phyloP scores from a whole-genome alignment of 2,113 vertebrate genomes.

The Mobula birostris region DNA sequence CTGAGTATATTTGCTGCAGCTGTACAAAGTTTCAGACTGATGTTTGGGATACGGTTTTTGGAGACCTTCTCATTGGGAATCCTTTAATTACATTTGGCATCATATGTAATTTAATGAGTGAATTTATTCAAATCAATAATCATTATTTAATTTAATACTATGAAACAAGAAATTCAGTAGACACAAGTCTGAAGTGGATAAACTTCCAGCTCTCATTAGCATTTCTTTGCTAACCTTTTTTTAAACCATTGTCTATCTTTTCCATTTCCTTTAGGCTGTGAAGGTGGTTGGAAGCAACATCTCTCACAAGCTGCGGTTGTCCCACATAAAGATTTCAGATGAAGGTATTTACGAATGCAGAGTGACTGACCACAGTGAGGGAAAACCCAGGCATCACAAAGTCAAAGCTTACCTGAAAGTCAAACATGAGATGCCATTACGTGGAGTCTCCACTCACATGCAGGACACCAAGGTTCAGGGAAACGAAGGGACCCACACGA shows the following conservation, averaged over 20 bases:
- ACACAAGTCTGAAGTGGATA: background rate
- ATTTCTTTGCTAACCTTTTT: background rate
- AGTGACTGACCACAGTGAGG: conserved; percentile 88
- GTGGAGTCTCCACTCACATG: conserved; percentile 43
- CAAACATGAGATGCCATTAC: conserved; percentile 50
- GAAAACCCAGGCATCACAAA: conserved; percentile 75
- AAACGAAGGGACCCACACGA: conserved; percentile 48
- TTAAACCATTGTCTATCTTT: background rate
- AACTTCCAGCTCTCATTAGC: background rate
- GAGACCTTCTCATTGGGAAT: background rate
- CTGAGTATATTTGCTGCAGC: background rate
- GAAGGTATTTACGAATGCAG: conserved; percentile 89
- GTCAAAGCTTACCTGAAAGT: conserved; percentile 82
- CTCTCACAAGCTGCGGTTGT: conserved; percentile 92
- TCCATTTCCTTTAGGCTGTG: conserved; percentile 66
- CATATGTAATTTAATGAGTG: background rate
- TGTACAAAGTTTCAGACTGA: background rate
- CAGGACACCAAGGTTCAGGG: conserved; percentile 55
- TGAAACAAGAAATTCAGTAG: too few species aligned
- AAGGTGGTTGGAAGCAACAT: conserved; percentile 95
- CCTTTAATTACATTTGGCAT: background rate
- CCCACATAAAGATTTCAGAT: conserved; percentile 77
- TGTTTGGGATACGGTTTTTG: background rate
- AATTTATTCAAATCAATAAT: background rate
- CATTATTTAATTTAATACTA: background rate